phyloP scores from a whole-genome alignment of 2,888 invertebrate genomes.

The Cistogaster globosa region DNA sequence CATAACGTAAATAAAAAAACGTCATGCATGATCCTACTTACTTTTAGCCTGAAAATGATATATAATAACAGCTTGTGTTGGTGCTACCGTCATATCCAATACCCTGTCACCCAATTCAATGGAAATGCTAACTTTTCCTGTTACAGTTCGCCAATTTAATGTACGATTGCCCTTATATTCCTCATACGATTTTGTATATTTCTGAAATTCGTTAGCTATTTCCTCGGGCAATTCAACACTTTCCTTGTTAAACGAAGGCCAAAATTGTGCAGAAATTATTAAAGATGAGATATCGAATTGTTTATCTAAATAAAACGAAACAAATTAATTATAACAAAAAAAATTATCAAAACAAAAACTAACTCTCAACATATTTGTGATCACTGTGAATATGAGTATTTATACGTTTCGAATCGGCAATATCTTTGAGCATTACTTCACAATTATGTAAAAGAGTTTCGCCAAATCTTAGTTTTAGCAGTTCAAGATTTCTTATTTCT shows the following conservation, averaged over 20 bases:
- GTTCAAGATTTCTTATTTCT: constrained; percentile 95
- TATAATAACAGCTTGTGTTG: constrained; percentile 96
- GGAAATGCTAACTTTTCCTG: constrained; percentile 95
- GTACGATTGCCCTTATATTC: constrained; percentile 95
- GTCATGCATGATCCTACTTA: too few species aligned
- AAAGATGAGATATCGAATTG: constrained; percentile 90
- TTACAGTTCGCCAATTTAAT: constrained; percentile 95
- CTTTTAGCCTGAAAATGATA: constrained; percentile 95
- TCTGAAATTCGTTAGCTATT: constrained; percentile 91
- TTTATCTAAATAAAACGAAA: constrained; percentile 77
- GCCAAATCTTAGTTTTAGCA: constrained; percentile 96
- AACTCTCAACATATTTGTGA: constrained; percentile 82
- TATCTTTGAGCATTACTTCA: constrained; percentile 99
- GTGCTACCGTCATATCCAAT: constrained; percentile 92
- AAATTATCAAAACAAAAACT: constrained; percentile 38
- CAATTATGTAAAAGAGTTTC: constrained; percentile 98
- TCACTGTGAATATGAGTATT: constrained; percentile 93
- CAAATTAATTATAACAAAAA: not conserved
- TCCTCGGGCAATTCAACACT: constrained; percentile 92
- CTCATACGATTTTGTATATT: constrained; percentile 95
- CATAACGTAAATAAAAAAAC: too few species aligned
- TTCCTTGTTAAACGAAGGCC: constrained; percentile 98
- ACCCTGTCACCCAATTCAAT: constrained; percentile 93
- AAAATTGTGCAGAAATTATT: constrained; percentile 98
- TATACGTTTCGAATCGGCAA: constrained; percentile 96